Base-by-base conservation (phyloP, 2,888 invertebrate species). In the Norana najaformis region DNA sequence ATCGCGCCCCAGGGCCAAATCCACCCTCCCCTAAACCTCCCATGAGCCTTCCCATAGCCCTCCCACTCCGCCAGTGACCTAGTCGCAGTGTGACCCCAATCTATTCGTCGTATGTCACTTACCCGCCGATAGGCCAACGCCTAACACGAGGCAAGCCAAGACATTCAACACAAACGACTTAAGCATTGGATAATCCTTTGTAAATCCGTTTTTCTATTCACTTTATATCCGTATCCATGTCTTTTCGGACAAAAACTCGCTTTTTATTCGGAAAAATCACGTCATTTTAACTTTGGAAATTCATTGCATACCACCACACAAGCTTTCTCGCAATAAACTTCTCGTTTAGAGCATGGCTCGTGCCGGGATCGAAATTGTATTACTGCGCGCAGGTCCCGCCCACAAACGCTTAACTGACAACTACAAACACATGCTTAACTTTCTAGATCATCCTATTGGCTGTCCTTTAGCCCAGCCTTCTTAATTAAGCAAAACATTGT, bases 91-190 rank as follows among this genome's bases (percentile, higher is more conserved):
- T 69, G 69, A 69, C 69, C 69, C 69, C 69, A 13, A 69, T 69
- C 69, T 69, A 13, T 11, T 69, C 8, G 30, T 69, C 30, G 41
- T 6, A 69, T 11, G 47, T 69, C n/a, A 1, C 69, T 69, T 69
- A 69, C 69, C 69, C 69, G 11, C 69, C 69, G 69, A n/a, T 69
- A 69, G 69, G n/a, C 11, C 30, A 16, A 69, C 69, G 69, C 69
- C 69, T n/a, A 69, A 69, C 69, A 69, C 69, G n/a, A 69, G 69
- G n/a, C 69, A 69, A 69, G 69, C 69, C 69, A 69, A 69, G 14
- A 69, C n/a, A 8, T 69, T 69, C 69, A 69, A 30, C 30, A 69
- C 69, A 69, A 69, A n/a, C 3, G n/a, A n/a, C 69, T 1, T 69
- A n/a, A n/a, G n/a, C 69, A 69, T 69, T 69, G 3, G n/a, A 69